Evolutionary conservation across 2,888 invertebrate species (phyloP), one percentile per base, ranked within the genome.

Genomic region (Euzetes globulus): DNA sequence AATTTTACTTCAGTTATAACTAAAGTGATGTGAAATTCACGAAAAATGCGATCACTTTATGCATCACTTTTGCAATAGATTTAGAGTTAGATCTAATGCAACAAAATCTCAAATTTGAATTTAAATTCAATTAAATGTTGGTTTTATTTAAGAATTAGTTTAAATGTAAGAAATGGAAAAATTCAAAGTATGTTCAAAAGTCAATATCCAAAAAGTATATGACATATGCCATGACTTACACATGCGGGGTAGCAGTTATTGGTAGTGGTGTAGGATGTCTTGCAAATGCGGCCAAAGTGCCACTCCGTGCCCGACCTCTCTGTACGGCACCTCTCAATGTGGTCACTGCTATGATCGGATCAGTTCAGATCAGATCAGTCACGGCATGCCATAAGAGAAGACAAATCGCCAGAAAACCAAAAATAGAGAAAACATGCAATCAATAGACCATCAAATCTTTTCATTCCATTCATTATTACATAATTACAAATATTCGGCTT

Each of bases 241-340:
- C 70, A 70, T 70, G 70, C 70, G 82, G 80, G 70, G 82, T 87
- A 82, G 89, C 88, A 80, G 89, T 88, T 75, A 77, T 77, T 77
- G 88, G 87, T 80, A 89, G 83, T 55, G 88, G 88, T 77, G 87
- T 85, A 55, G 88, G 88, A 81, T 88, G 87, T 84, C 84, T 79
- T 77, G 87, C 84, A 81, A 88, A 87, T 77, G 88, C 83, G 85
- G 88, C 88, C 75, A 88, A 88, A 71, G 77, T 77, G 80, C 89
- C 88, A 79, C 89, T 90, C 78, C 82, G 79, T 63, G 84, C 83
- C 80, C 90, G 86, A 81, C 90, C 90, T 81, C 91, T 87, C 82
- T 91, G 91, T 80, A 92, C 89, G 78, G 91, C 90, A 80, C 91
- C 91, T 83, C 91, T 87, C 81, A 92, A 74, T 60, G 78, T 77